Evolutionary conservation across 1,140 invertebrate species (phyloP), one percentile per base, ranked within the genome.

Genomic region (Muscidifurax raptorellus): DNA sequence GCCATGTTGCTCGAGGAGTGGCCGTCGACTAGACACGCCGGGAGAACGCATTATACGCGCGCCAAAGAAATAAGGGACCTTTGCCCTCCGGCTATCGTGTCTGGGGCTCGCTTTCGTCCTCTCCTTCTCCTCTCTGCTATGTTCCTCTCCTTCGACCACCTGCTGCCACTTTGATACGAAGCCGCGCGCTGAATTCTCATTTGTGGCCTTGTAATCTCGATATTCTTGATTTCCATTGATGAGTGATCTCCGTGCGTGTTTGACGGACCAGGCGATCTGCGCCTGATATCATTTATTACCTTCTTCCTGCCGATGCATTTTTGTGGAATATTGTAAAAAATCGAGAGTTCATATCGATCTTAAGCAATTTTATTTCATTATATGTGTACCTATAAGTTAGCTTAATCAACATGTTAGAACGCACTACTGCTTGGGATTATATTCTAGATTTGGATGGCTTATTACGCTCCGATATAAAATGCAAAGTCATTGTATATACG

Each of bases 101-200:
- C 47, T 81, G 74, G n/a, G n/a, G 27, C 44, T 75, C 52, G 15
- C 28, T 64, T 30, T 28, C 72, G 36, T 40, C 36, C 47, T 27
- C 74, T 79, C 22, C 18, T 0, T 32, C 67, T 66, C 47, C n/a
- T 69, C 67, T 69, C 18, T 22, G 3, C 22, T 59, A 59, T n/a
- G 52, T 87, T 83, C 87, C 82, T 84, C 82, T 88, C 89, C 87
- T 87, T 87, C 91, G 92, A 91, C 92, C 92, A 92, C 92, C 92
- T 91, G 92, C 92, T 92, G 92, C 91, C 91, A 87, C 91, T 93
- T 92, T 92, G 91, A 93, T 93, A 91, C 89, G 85, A 0, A 22
- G 90, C 91, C 72, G 77, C 75, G n/a, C 90, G 91, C 91, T 90
- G 87, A 88, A 90, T 91, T 91, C 90, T 91, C 88, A 91, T 92